These are phyloP conservation scores for Noctua janthina DNA, from an alignment of 2,888 invertebrate genomes.

Conservation along the genomic window DNA sequence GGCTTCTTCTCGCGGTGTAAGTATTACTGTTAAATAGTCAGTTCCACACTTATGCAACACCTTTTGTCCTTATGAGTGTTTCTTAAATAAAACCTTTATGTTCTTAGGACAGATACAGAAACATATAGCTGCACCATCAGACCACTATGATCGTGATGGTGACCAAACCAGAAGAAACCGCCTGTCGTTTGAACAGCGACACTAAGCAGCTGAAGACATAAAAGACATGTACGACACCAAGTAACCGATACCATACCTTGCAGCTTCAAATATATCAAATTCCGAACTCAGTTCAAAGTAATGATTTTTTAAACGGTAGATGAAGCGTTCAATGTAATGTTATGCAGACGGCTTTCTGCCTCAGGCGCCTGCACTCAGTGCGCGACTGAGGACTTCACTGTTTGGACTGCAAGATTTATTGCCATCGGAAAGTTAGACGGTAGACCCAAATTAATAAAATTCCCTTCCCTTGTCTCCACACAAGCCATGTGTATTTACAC, in stretches of 20 bases:
- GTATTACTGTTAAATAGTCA: not conserved
- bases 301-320: constrained; percentile 14
- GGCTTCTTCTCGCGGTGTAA: not conserved
- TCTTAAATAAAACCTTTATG: not conserved
- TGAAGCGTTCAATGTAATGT: constrained; percentile 11
- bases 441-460: not conserved
- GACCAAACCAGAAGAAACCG: constrained; percentile 97
- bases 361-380: constrained; percentile 13
- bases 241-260: constrained; percentile 16
- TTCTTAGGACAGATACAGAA: not conserved
- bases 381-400: constrained; percentile 7
- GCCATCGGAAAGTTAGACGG: not conserved
- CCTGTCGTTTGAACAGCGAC: constrained; percentile 97
- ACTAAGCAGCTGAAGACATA: constrained; percentile 96
- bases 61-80: not conserved
- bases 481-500: not conserved
- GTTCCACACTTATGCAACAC: not conserved
- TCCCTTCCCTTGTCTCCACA: not conserved
- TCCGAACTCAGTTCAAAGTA: constrained; percentile 7
- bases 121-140: constrained; percentile 84
- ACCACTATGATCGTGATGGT: constrained; percentile 96
- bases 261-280: constrained; percentile 13
- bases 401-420: not conserved
- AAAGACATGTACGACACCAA: constrained; percentile 86
- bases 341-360: constrained; percentile 4